phyloP scores from a whole-genome alignment of 1,140 invertebrate genomes.

The Cydia amplana region DNA sequence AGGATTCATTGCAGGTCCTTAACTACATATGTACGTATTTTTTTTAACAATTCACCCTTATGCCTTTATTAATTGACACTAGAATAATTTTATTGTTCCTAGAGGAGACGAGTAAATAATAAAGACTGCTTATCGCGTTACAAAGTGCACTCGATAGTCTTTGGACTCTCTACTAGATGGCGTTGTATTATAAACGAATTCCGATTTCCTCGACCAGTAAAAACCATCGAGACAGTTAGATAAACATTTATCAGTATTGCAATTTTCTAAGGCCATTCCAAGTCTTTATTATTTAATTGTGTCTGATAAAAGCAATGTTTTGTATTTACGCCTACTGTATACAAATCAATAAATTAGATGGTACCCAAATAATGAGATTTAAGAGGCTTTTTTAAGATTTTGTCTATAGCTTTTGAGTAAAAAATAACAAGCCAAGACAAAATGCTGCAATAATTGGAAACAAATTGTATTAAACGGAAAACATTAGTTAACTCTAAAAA shows the following conservation, averaged over 20 bases:
- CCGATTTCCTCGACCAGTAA: not conserved
- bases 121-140: not conserved
- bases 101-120: not conserved
- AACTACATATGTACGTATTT: no score
- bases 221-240: no score
- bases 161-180: not conserved
- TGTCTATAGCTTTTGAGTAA: not conserved
- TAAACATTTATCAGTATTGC: no score
- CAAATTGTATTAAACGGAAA: not conserved
- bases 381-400: constrained; percentile 2
- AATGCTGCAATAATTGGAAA: not conserved
- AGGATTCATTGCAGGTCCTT: no score
- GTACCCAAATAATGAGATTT: not conserved
- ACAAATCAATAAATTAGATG: constrained; percentile 9
- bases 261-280: not conserved
- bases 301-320: not conserved
- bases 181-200: not conserved
- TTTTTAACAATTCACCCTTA: no score
- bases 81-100: constrained; percentile 6
- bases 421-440: not conserved
- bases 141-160: not conserved
- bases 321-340: not conserved
- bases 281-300: not conserved
- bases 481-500: no score
- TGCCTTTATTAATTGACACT: not conserved